Percentiles rank a stretch among this genome's conserved stretches.
phyloP scores from a whole-genome alignment of 2,797 vertebrate species.

The Xyrichtys novacula region DNA sequence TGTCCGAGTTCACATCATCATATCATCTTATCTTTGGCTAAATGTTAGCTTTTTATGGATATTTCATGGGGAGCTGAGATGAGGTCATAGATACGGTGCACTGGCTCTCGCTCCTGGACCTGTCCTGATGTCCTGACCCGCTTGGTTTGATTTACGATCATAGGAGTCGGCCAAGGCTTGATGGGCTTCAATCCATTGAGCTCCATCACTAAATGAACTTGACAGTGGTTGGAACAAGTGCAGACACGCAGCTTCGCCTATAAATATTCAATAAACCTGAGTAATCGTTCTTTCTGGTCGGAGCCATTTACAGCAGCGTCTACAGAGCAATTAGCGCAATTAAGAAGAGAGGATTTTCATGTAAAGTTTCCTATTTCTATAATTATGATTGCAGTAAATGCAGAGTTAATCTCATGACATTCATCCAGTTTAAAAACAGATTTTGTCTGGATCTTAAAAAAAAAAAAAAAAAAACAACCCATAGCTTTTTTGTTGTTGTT shows the following conservation, averaged over 20 bases:
- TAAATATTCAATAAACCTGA: slow-evolving; percentile 30
- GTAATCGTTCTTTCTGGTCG: slow-evolving; percentile 38
- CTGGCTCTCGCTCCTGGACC: slow-evolving; percentile 59
- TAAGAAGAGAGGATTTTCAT: slow-evolving; percentile 1
- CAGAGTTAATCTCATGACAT: slow-evolving; percentile 51
- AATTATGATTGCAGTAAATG: slow-evolving; percentile 27
- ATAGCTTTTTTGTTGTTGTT: slow-evolving; percentile 44
- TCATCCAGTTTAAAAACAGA: slow-evolving; percentile 57
- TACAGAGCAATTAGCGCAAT: slow-evolving; percentile 23
- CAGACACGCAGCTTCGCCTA: slow-evolving; percentile 42
- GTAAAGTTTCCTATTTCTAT: slow-evolving; percentile 20
- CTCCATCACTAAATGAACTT: slow-evolving; percentile 84
- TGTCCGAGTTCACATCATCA: slow-evolving; percentile 61
- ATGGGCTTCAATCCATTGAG: slow-evolving; percentile 67
- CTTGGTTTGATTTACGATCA: slow-evolving; percentile 69
- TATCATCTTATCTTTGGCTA: slow-evolving; percentile 68
- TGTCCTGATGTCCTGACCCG: slow-evolving; percentile 63
- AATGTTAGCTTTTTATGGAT: slow-evolving; percentile 75
- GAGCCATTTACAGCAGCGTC: slow-evolving; percentile 20
- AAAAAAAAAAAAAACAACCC: slow-evolving; percentile 56
- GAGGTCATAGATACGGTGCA: slow-evolving; percentile 73
- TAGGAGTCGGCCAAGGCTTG: slow-evolving; percentile 72
- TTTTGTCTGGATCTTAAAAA: slow-evolving; percentile 38
- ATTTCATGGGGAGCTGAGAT: slow-evolving; percentile 67
- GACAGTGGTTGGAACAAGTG: slow-evolving; percentile 68